Base-by-base conservation (phyloP, 1,140 invertebrate genomes). In the Heliconius hermathena region DNA sequence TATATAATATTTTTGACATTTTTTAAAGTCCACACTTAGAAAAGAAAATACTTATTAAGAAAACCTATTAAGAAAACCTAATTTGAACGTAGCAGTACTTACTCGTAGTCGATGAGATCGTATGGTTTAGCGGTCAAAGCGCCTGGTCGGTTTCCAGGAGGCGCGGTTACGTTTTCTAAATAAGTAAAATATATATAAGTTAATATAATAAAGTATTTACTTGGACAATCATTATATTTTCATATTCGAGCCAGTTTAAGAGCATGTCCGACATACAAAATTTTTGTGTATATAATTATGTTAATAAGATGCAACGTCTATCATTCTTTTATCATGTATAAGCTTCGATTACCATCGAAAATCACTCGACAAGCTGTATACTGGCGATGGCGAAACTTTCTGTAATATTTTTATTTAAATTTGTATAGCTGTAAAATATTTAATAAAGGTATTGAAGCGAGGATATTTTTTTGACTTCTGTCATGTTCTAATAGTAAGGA, bases 231-330 rank as follows among this genome's bases (percentile, higher is more conserved):
- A n/a, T 57, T 57, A 6, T 0, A 52, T 52, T 52, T 52, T 52
- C 18, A 52, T 20, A 52, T 52, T 52, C 49, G 6, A 57, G n/a
- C 54, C 54, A 57, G 54, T 57, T 57, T 9, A 22, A 22, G 1
- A 8, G 22, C 54, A 57, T 60, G 77, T 83, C 79, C 46, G 73
- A 80, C 81, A 76, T 78, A 82, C 73, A 72, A 74, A 82, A 80
- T 78, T 22, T 75, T 77, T 84, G 74, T 74, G 78, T 71, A 71
- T 76, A 81, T 83, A 75, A 83, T 81, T 84, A 84, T 83, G 81
- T 77, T 76, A 84, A 82, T 84, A 71, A 77, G 81, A 72, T 78
- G 78, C 76, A 72, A 70, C 74, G 81, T 66, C 60, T 66, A 66
- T 84, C 81, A 79, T 46, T 73, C 74, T 81, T 73, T 71, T 75